Conservation (phyloP, 2,113 vertebrate species). For the Geococcyx californianus region DNA sequence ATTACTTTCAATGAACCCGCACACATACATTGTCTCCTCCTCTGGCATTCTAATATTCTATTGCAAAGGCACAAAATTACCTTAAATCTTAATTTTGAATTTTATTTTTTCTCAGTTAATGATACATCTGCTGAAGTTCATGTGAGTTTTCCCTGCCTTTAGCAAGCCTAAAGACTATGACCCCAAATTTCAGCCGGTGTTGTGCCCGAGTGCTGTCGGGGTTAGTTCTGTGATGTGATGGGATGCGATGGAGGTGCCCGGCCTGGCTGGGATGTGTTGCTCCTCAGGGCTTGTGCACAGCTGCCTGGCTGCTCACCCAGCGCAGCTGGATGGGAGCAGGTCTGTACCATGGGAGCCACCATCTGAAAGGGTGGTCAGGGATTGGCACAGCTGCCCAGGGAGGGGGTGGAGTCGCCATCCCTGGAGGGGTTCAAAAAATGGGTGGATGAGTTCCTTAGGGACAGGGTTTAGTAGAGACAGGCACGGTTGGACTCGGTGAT, state of each 20-base stretch:
- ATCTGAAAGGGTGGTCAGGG: too few relatives aligned
- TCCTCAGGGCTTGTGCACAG: not conserved
- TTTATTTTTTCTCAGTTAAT: accelerated
- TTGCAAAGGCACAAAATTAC: not conserved
- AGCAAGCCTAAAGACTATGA: not conserved
- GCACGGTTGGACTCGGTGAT: too few relatives aligned
- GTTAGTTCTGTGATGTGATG: accelerated
- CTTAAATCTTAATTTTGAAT: not conserved
- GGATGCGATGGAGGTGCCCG: not conserved
- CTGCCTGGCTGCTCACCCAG: not conserved
- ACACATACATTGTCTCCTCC: not conserved
- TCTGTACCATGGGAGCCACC: not conserved
- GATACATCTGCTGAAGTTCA: accelerated
- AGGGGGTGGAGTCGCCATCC: too few relatives aligned
- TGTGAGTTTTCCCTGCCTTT: not conserved
- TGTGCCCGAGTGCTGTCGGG: accelerated
- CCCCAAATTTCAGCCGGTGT: not conserved
- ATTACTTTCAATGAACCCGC: not conserved
- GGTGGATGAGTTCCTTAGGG: too few relatives aligned
- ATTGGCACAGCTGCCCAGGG: too few relatives aligned
- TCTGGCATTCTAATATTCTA: not conserved
- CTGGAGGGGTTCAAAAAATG: too few relatives aligned
- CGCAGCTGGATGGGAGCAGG: not conserved
- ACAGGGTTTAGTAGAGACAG: too few relatives aligned
- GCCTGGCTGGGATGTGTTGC: not conserved